phyloP scores from a whole-genome alignment of 2,113 vertebrate species.

The Pelodiscus sinensis region DNA sequence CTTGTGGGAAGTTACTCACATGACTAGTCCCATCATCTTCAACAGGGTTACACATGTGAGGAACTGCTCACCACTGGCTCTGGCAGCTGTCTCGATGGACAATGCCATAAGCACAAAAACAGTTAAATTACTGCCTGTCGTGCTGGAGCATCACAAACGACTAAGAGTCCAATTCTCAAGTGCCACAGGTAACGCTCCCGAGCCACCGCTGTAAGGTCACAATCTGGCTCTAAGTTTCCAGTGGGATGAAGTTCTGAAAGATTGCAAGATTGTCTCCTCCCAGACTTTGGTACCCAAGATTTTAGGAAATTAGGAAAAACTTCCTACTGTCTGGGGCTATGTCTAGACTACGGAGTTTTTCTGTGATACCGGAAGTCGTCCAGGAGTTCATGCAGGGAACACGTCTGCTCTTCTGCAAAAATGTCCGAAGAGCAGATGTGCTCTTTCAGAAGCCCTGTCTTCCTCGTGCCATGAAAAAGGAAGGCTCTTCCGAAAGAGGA shows the following conservation, averaged over 20 bases:
- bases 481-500: too few species aligned
- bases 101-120: neutral
- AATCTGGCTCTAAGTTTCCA: neutral
- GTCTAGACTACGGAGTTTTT: too few species aligned
- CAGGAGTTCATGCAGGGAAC: too few species aligned
- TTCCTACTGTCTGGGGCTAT: too few species aligned
- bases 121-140: neutral
- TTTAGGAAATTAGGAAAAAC: neutral
- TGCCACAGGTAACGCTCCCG: neutral
- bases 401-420: too few species aligned
- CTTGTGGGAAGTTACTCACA: neutral
- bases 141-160: accelerated
- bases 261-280: neutral
- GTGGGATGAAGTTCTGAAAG: neutral
- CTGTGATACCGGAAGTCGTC: too few species aligned
- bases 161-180: neutral
- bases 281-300: neutral
- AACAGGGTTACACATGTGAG: neutral
- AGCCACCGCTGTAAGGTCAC: neutral
- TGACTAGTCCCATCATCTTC: neutral
- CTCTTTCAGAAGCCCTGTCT: too few species aligned
- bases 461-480: too few species aligned
- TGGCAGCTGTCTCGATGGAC: neutral
- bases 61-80: neutral
- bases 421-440: too few species aligned